A percentile compares a stretch with the other conserved stretches of the same genome.
Evolutionary conservation across 2,113 vertebrate genomes (phyloP).

Genomic region (Desmodus rotundus): DNA sequence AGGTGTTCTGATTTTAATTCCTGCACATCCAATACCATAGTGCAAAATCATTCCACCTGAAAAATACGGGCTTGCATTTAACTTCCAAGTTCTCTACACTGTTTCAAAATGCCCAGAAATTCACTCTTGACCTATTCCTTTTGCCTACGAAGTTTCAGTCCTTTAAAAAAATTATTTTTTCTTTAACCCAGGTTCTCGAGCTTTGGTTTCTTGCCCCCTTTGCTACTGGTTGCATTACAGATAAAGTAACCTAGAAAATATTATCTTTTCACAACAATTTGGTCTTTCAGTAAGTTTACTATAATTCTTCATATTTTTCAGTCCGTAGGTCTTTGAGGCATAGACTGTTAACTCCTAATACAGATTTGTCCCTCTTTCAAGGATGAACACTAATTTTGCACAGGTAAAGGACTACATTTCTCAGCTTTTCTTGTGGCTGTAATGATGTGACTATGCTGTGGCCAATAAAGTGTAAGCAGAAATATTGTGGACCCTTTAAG

Average conservation of each 20-base stretch:
- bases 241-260: not conserved
- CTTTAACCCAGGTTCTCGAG: not conserved
- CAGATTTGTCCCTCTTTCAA: not conserved
- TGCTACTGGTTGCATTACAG: not conserved
- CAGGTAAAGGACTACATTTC: not conserved
- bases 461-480: not conserved
- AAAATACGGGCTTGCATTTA: not conserved
- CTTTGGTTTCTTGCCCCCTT: not conserved
- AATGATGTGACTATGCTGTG: not conserved
- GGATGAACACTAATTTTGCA: not conserved
- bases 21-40: not conserved
- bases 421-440: not conserved
- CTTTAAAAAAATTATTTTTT: not conserved
- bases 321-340: not conserved
- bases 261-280: not conserved
- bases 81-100: constrained; percentile 11
- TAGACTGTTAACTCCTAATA: not conserved
- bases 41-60: not conserved
- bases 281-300: not conserved
- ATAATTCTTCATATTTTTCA: not conserved
- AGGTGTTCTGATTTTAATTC: not conserved
- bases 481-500: not conserved
- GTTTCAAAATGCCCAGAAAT: not conserved
- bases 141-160: not conserved
- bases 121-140: not conserved